Base-by-base conservation (phyloP, 1,140 invertebrate genomes). In the Pseudoatta argentina region DNA sequence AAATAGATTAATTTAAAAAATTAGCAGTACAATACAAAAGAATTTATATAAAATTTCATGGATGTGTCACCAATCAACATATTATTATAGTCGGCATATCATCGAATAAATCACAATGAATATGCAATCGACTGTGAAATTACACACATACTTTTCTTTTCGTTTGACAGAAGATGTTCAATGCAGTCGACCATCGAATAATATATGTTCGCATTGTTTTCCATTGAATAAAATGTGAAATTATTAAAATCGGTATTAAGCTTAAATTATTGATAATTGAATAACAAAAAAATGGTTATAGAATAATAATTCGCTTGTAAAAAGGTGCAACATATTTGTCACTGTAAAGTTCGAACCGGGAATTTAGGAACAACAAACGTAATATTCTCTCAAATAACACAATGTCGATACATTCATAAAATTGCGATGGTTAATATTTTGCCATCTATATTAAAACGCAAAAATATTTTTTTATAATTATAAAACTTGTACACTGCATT, bases 251-350 rank as follows among this genome's bases (percentile, higher is more conserved):
- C 8, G n/a, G 16, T 5, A 81, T 71, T 72, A 21, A 59, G 53
- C 71, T 73, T 73, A 34, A 72, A 16, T 39, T 44, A 72, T 73
- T 72, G 78, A 14, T 55, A 67, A 61, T 73, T 72, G 34, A 72
- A 82, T 82, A 82, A 82, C 73, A 81, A 82, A 82, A 82, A 82
- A 82, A 39, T 0, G 16, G 27, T 7, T 16, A 72, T 82, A 39
- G 24, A 73, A 72, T 73, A 82, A 71, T 82, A 82, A 73, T 82
- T 72, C 53, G 48, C 24, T 59, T 21, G 18, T 72, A 71, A 82
- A 82, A 82, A 82, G 72, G 66, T 81, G 16, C 44, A 59, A 82
- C 21, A 44, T 82, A 34, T 81, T 34, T 72, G 66, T 66, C 34
- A 21, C n/a, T 57, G 21, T 57, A 14, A 81, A 81, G 71, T 27